phyloP scores from a whole-genome alignment of 2,888 invertebrate species.

The Prosapia bicincta region DNA sequence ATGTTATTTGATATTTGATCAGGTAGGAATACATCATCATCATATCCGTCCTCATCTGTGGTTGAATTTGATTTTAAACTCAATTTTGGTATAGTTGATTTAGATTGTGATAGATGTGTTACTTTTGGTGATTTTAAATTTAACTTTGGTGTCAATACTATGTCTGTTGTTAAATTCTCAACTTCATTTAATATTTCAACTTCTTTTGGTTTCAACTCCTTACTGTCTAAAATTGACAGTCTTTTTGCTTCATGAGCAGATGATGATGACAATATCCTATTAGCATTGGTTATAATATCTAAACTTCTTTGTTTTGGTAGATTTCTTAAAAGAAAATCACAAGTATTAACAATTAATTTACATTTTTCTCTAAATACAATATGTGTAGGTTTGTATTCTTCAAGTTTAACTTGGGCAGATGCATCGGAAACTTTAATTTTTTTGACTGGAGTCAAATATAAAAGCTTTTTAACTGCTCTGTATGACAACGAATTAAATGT shows the following conservation, averaged over 20 bases:
- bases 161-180: not conserved
- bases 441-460: not conserved
- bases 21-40: not conserved
- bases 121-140: not conserved
- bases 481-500: not conserved
- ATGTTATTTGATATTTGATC: not conserved
- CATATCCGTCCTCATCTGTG: not conserved
- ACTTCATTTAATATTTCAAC: too few species aligned
- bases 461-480: not conserved
- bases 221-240: not conserved
- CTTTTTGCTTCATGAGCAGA: not conserved
- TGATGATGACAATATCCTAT: conserved; percentile 11
- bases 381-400: conserved; percentile 10
- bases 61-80: not conserved
- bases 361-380: conserved; percentile 25
- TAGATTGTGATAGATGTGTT: not conserved
- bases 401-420: conserved; percentile 21
- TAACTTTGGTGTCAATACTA: not conserved
- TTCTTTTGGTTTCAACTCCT: not conserved
- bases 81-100: not conserved
- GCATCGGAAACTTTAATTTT: conserved; percentile 12
- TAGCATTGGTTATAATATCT: conserved; percentile 23
- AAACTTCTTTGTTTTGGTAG: conserved; percentile 23
- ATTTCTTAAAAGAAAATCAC: conserved; percentile 23
- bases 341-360: conserved; percentile 19